Conservation (phyloP, 2,888 invertebrate species). For the Gryllus longicercus region DNA sequence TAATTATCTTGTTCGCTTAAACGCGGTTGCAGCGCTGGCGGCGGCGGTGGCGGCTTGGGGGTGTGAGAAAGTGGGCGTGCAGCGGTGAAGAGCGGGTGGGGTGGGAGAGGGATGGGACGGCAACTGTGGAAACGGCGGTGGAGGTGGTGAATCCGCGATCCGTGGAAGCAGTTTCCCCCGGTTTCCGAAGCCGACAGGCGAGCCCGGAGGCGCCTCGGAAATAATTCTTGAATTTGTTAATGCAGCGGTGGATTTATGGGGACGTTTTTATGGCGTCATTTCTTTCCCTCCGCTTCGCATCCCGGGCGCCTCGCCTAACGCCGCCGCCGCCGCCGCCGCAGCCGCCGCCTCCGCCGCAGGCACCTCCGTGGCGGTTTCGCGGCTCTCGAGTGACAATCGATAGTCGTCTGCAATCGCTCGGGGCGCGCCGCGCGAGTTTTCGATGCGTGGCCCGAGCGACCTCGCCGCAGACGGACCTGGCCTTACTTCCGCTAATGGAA, state of each 20-base stretch:
- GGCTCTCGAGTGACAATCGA: background rate
- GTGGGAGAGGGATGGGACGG: too few species aligned
- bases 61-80: background rate
- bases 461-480: background rate
- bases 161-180: too few species aligned
- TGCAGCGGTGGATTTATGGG: background rate
- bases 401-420: background rate
- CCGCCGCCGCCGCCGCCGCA: too few species aligned
- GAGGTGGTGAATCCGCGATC: too few species aligned
- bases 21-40: background rate
- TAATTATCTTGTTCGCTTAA: conserved; percentile 1
- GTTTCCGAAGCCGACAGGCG: too few species aligned
- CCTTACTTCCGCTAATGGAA: conserved; percentile 17
- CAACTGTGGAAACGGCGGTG: too few species aligned
- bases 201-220: background rate
- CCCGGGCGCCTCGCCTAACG: background rate
- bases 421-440: background rate
- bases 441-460: background rate
- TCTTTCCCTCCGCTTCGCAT: background rate
- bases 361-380: background rate
- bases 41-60: background rate
- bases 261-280: conserved; percentile 11
- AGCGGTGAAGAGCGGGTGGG: background rate
- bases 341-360: too few species aligned
- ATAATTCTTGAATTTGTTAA: conserved; percentile 17